Base-by-base conservation (phyloP, 2,797 vertebrate genomes). In the Pangasius larnaudii region DNA sequence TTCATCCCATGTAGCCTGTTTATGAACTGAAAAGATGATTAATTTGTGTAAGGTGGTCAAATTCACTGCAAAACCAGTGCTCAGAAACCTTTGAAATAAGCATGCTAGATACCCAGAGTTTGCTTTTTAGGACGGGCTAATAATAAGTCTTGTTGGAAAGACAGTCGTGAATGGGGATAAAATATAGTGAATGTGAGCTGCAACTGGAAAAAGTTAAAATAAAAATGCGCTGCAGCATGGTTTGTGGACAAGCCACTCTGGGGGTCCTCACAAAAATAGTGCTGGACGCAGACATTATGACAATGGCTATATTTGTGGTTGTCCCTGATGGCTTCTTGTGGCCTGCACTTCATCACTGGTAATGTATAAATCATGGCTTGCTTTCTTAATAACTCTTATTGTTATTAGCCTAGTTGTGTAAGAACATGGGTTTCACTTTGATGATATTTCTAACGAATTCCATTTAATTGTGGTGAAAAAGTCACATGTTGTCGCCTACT, bases 191-290 rank as follows among this genome's bases (percentile, higher is more conserved):
- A 77, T 56, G 51, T 36, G 19, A 85, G 46, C 74, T 33, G 36
- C 19, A 27, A 24, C 51, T 69, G 74, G 33, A 46, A 69, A 42
- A 22, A 19, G 2, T 19, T n/a, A 7, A 18, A 69, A 16, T n/a
- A 56, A 77, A 42, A 84, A 49, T 16, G 39, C 22, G 46, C 33
- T 84, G 58, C 9, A 46, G 33, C 56, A 19, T 33, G 61, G 63
- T 84, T 69, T 56, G 42, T 90, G 82, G 79, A 65, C 56, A 42
- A 11, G 39, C 84, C 13, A 78, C 22, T 72, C 67, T 77, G 42
- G 51, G 65, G 59, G 88, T 82, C 79, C 63, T 46, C 69, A 89
- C 77, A 89, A 82, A 88, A 91, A 91, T 90, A 91, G 91, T 87
- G 24, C 77, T 49, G 88, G 85, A 75, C 58, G 51, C 86, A 83